A percentile compares a stretch with the other conserved stretches of the same genome.
Conservation (phyloP, 53 echinoderm and acorn worm species). For the Glandiceps talaboti region DNA sequence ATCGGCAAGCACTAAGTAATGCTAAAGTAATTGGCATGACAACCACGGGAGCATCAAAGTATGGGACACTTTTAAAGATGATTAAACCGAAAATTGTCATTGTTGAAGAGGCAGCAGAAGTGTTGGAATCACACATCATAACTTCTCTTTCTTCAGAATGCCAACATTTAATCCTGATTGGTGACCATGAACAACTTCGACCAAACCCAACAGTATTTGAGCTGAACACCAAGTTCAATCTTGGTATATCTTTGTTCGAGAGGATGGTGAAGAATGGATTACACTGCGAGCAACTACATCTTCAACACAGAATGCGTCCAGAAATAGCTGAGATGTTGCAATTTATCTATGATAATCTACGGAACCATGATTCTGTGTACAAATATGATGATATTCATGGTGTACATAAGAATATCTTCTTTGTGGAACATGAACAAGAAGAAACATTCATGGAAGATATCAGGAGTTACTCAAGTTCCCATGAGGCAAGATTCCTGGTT, state of each 20-base stretch:
- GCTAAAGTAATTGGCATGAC: conserved; percentile 6
- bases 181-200: conserved; percentile 86
- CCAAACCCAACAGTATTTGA: conserved; percentile 85
- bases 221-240: conserved; percentile 52
- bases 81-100: conserved; percentile 13
- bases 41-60: conserved; percentile 6
- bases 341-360: neutral
- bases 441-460: conserved; percentile 29
- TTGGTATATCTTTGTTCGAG: conserved; percentile 83
- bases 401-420: conserved; percentile 24
- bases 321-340: neutral
- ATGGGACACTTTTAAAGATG: neutral
- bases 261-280: conserved; percentile 2
- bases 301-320: neutral
- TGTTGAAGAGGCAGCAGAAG: conserved; percentile 93
- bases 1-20: neutral
- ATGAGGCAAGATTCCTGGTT: conserved; percentile 29
- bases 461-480: conserved; percentile 19
- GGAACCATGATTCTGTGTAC: conserved; percentile 18
- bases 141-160: conserved; percentile 48
- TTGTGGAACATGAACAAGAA: conserved; percentile 29
- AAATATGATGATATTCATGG: conserved; percentile 16
- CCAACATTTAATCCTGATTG: conserved; percentile 86
- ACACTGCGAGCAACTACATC: neutral
- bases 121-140: conserved; percentile 87